phyloP scores from a whole-genome alignment of 2,113 vertebrate species.

The Scophthalmus maximus region DNA sequence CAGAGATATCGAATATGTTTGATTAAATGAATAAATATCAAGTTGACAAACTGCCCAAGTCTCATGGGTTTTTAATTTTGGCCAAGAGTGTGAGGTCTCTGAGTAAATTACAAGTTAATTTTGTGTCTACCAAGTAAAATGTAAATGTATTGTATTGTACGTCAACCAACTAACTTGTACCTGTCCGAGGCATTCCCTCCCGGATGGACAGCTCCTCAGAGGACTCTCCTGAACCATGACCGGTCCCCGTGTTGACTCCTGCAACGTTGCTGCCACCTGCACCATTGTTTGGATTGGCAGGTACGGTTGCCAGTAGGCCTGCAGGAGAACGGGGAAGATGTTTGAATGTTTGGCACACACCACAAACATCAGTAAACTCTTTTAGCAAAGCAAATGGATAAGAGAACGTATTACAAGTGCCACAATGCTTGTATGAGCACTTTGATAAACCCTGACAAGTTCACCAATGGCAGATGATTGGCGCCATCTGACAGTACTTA shows the following conservation, averaged over 20 bases:
- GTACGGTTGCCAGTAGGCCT: conserved; percentile 93
- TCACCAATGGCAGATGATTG: too few species aligned
- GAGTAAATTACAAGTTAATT: too few species aligned
- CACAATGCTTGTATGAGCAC: too few species aligned
- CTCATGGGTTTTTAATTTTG: too few species aligned
- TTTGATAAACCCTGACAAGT: too few species aligned
- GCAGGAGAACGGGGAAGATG: conserved; percentile 18
- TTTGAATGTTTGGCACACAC: neutral
- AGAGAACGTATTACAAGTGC: too few species aligned
- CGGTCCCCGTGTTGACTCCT: conserved; percentile 74
- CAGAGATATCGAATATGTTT: too few species aligned
- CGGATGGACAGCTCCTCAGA: conserved; percentile 76
- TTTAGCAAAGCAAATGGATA: too few species aligned
- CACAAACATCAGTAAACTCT: neutral
- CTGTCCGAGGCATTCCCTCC: conserved; percentile 72
- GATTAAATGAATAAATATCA: too few species aligned
- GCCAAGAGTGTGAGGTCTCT: too few species aligned
- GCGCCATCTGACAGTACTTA: neutral
- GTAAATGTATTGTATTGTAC: neutral
- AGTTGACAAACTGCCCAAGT: too few species aligned
- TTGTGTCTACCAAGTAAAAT: too few species aligned
- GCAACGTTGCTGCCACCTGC: conserved; percentile 73
- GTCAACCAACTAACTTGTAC: conserved; percentile 36
- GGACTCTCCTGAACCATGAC: conserved; percentile 66
- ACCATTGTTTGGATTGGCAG: conserved; percentile 82